Percentiles rank a stretch among this genome's conserved stretches.
phyloP scores from a whole-genome alignment of 2,888 invertebrate genomes.

The Octonoba sinensis region DNA sequence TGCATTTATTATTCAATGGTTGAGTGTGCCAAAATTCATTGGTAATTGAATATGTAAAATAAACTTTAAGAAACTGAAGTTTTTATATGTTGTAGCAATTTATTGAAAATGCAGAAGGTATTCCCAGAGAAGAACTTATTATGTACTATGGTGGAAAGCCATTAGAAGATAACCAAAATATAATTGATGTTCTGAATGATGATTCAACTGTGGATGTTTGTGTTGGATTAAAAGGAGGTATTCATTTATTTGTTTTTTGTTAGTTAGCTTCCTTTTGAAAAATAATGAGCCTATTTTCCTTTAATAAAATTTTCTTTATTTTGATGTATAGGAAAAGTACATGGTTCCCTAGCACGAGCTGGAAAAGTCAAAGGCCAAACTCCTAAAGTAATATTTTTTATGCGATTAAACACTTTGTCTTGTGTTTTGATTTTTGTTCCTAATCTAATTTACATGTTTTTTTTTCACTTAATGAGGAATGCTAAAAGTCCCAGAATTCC shows the following conservation, averaged over 20 bases:
- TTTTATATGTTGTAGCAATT: conserved; percentile 67
- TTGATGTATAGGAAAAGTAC: conserved; percentile 85
- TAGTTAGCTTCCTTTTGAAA: neutral
- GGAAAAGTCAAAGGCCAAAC: conserved; percentile 99
- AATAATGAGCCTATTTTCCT: neutral
- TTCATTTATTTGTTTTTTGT: conserved; percentile 19
- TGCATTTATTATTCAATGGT: too few species aligned
- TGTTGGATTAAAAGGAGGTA: conserved; percentile 89
- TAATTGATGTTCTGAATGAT: conserved; percentile 77
- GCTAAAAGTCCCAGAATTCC: neutral
- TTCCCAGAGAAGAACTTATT: conserved; percentile 70
- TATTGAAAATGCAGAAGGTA: conserved; percentile 69
- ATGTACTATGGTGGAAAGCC: conserved; percentile 84
- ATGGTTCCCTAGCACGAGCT: conserved; percentile 99
- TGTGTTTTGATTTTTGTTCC: neutral
- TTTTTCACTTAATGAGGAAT: neutral
- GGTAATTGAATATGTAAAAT: too few species aligned
- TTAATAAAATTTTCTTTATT: neutral
- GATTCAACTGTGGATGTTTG: conserved; percentile 81
- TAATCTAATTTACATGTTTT: neutral
- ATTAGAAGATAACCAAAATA: conserved; percentile 77
- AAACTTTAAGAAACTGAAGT: neutral
- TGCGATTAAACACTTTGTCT: neutral
- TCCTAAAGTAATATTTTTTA: conserved; percentile 80
- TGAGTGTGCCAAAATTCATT: too few species aligned